Base-by-base conservation (phyloP, 1,140 invertebrate species). In the Dendroctonus ponderosae region DNA sequence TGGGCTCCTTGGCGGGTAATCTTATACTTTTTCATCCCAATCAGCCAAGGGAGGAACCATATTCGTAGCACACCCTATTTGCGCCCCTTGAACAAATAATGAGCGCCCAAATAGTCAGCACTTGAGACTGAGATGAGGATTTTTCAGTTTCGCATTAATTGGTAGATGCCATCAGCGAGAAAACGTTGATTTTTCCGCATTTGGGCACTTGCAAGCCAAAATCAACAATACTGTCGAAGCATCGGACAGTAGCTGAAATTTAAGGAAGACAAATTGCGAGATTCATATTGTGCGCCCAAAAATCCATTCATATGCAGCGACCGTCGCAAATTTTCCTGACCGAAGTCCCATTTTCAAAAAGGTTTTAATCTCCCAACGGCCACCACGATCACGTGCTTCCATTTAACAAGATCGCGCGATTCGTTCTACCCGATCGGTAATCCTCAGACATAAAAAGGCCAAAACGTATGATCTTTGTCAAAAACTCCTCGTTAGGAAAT, bases 21-120 rank as follows among this genome's bases (percentile, higher is more conserved):
- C 39, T 59, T 59, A 68, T 64, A 63, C 62, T 68, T 68, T 64
- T 49, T n/a, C 9, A 15, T 37, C 2, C 53, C 59, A 58, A 62
- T 67, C 46, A 66, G 48, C 41, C 54, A 46, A 12, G 54, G 51
- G 51, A 26, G 26, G 26, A 26, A 26, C 26, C 26, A 26, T 26
- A 26, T 26, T 26, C 26, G 26, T 26, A 26, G 3, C 26, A 26
- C 26, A 26, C 26, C 26, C 26, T 26, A 3, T 26, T 26, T 26
- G 26, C 26, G 26, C 3, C 26, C 26, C 26, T 26, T 26, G 26
- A 26, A 26, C 26, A 26, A 26, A 26, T 26, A 26, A 26, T 26
- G 26, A 26, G 26, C 26, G 26, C 26, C 26, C 26, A 26, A 26
- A 26, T 26, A 26, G 26, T 26, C 26, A 26, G 26, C 26, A 26